These are phyloP conservation scores for Corythornis cristatus DNA, from an alignment of 2,113 vertebrate genomes.

Conservation along the genomic window DNA sequence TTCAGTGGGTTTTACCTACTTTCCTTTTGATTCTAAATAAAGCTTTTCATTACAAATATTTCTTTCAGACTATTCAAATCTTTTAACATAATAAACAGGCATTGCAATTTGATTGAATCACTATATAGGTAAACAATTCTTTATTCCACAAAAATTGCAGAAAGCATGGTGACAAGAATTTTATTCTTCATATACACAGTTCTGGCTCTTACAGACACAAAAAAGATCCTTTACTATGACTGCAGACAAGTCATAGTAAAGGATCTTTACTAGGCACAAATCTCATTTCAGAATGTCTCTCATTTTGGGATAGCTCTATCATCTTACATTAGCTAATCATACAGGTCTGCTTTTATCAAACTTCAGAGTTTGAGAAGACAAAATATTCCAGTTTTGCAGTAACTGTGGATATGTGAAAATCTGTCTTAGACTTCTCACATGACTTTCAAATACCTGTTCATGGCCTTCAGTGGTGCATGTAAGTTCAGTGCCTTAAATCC, in stretches of 20 bases:
- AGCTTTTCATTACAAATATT: conserved; percentile 14
- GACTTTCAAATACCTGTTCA: neutral
- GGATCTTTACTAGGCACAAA: neutral
- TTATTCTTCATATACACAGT: neutral
- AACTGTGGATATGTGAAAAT: neutral
- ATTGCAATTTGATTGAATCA: neutral
- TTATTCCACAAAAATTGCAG: conserved; percentile 7
- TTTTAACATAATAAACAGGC: neutral
- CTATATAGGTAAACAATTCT: conserved; percentile 11
- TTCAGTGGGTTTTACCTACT: conserved; percentile 8
- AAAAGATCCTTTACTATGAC: neutral
- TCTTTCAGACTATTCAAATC: conserved; percentile 16
- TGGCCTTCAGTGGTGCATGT: neutral
- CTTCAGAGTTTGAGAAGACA: neutral
- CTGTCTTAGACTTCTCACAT: neutral
- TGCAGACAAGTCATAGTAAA: neutral
- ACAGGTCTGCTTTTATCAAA: neutral
- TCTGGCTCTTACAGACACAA: neutral
- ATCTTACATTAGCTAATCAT: neutral
- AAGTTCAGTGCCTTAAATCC: neutral
- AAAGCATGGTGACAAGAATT: conserved; percentile 40
- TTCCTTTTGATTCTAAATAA: conserved; percentile 17
- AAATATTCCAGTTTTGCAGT: neutral
- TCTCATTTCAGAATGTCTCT: neutral
- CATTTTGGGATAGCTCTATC: neutral